These are phyloP conservation scores for Fabriciana adippe DNA, from an alignment of 2,888 invertebrate genomes.

Conservation along the genomic window DNA sequence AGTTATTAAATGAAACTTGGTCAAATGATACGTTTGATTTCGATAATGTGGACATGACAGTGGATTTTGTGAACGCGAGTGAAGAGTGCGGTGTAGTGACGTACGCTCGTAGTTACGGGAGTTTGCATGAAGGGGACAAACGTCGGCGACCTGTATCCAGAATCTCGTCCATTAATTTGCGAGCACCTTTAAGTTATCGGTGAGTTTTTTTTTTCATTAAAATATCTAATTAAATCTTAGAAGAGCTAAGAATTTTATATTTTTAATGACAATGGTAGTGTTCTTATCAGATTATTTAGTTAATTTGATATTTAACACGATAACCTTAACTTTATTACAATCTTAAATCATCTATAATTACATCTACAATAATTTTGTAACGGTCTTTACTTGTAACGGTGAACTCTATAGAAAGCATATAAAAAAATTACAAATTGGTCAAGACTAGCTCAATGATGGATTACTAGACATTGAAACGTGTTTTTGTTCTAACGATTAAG, in stretches of 20 bases:
- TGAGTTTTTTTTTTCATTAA: slow-evolving; percentile 53
- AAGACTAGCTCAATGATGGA: neutral
- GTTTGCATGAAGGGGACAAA: slow-evolving; percentile 72
- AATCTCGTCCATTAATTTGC: slow-evolving; percentile 66
- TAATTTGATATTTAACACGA: slow-evolving; percentile 20
- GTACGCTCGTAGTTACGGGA: slow-evolving; percentile 70
- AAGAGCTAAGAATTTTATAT: neutral
- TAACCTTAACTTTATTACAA: slow-evolving; percentile 17
- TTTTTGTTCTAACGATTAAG: no score
- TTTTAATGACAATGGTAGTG: neutral
- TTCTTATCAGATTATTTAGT: neutral
- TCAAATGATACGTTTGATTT: slow-evolving; percentile 50
- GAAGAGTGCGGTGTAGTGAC: slow-evolving; percentile 61
- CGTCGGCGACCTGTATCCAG: slow-evolving; percentile 53
- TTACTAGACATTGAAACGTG: no score
- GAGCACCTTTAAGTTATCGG: slow-evolving; percentile 79
- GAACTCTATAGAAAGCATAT: neutral
- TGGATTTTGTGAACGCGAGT: slow-evolving; percentile 63
- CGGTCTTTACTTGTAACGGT: slow-evolving; percentile 10
- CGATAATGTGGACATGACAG: slow-evolving; percentile 55
- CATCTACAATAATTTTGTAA: slow-evolving; percentile 5
- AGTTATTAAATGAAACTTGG: slow-evolving; percentile 51
- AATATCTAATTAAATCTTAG: neutral
- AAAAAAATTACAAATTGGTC: neutral
- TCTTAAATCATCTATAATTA: slow-evolving; percentile 4